Base-by-base conservation (phyloP, 2,888 invertebrate genomes). In the Ctena decussata region DNA sequence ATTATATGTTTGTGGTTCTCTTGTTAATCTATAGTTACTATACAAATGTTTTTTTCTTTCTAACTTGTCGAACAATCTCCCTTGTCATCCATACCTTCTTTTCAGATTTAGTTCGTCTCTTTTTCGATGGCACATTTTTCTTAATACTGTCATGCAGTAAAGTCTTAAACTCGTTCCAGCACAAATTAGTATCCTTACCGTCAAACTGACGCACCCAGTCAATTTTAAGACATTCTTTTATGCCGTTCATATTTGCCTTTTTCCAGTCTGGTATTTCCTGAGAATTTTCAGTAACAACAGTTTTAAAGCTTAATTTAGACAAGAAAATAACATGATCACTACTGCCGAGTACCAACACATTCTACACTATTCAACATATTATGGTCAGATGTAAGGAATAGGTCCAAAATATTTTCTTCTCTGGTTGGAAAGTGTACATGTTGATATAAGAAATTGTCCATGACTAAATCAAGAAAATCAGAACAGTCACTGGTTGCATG, bases 51-150 rank as follows among this genome's bases (percentile, higher is more conserved):
- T 46, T 6, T 73, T 73, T 73, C 35, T 46, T 41, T 32, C 73
- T 73, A 32, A 49, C 49, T 44, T 73, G 27, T 6, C 46, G 8
- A 2, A 73, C 30, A 44, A 49, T 73, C 27, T 73, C 49, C 1
- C 73, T 41, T 5, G 73, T 73, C 24, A 73, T 44, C 73, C 73
- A 73, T 30, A 73, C 73, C 12, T 73, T 73, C 30, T 73, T 73
- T 27, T 46, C 35, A n/a, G 41, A 44, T 46, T 49, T 73, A n/a
- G 30, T 49, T 32, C 73, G 24, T 30, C 49, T 49, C 30, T 49
- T 30, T 49, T 73, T 46, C 73, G 27, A 49, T n/a, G 73, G 73
- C 32, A 73, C 49, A 73, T 73, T 73, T 30, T 49, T 32, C 5
- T 32, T 24, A 18, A 73, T 32, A 44, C 46, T 30, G 15, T 73